These are phyloP conservation scores for Cabera pusaria DNA, from an alignment of 2,888 invertebrate genomes.

Conservation along the genomic window DNA sequence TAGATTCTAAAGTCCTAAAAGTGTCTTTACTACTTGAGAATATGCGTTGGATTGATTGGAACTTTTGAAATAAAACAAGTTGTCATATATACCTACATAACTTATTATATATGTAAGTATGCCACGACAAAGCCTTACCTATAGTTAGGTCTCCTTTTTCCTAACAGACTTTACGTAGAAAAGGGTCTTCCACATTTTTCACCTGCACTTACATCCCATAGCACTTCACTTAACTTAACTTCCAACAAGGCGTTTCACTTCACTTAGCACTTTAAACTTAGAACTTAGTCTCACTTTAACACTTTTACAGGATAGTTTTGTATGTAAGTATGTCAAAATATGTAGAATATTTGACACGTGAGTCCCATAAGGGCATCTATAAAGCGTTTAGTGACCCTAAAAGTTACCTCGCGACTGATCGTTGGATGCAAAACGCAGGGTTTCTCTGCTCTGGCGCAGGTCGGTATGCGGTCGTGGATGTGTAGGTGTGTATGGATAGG, in stretches of 20 bases:
- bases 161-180: conserved; percentile 74
- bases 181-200: conserved; percentile 66
- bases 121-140: conserved; percentile 48
- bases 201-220: conserved; percentile 49
- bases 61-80: too few species aligned
- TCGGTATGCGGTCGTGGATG: conserved; percentile 68
- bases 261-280: conserved; percentile 28
- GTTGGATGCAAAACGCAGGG: conserved; percentile 74
- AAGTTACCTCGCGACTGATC: conserved; percentile 73
- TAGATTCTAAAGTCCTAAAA: too few species aligned
- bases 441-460: conserved; percentile 68
- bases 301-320: too few species aligned
- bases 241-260: conserved; percentile 39
- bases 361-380: conserved; percentile 47
- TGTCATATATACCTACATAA: too few species aligned
- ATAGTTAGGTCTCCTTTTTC: conserved; percentile 67
- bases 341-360: conserved; percentile 51
- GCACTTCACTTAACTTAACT: conserved; percentile 40
- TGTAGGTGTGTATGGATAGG: conserved; percentile 30
- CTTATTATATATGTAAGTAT: too few species aligned
- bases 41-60: too few species aligned
- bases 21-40: too few species aligned
- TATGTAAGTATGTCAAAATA: conserved; percentile 44
- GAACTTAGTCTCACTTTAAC: too few species aligned
- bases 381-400: conserved; percentile 79